Percentiles rank a stretch among this genome's conserved stretches.
These are phyloP conservation scores for Coremacera marginata DNA, from an alignment of 2,888 invertebrate species.

Conservation along the genomic window DNA sequence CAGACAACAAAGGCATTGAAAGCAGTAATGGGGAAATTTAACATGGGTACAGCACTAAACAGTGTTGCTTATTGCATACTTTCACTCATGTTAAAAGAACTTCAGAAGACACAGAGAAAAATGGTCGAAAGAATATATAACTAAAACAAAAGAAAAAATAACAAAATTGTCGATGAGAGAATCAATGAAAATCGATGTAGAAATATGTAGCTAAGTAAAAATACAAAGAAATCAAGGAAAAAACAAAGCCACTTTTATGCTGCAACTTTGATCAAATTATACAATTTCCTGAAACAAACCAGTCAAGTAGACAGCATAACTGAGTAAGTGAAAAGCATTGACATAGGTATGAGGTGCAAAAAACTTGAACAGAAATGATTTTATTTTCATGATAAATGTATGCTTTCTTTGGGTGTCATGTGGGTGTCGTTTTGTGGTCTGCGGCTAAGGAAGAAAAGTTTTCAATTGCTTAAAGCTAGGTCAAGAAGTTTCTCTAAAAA, in stretches of 20 bases:
- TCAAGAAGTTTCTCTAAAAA: not conserved
- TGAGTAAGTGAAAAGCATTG: not conserved
- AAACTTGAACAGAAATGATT: too few species aligned
- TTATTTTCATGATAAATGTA: too few species aligned
- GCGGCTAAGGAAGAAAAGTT: not conserved
- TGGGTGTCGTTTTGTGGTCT: not conserved
- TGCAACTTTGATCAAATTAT: conserved; percentile 15
- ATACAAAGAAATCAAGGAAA: not conserved
- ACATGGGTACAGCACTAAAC: too few species aligned
- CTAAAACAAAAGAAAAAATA: not conserved
- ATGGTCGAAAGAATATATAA: too few species aligned
- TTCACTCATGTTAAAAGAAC: too few species aligned
- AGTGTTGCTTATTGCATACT: too few species aligned
- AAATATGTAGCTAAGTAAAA: not conserved
- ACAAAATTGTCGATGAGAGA: not conserved
- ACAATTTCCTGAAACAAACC: not conserved
- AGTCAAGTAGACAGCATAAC: not conserved
- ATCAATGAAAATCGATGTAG: not conserved
- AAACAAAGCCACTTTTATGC: not conserved
- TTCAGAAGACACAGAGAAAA: too few species aligned
- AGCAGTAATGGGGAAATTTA: too few species aligned
- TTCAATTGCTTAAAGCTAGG: not conserved
- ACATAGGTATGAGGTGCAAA: not conserved
- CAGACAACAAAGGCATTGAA: too few species aligned
- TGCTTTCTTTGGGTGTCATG: too few species aligned